phyloP scores from a whole-genome alignment of 2,797 vertebrate genomes.

The Pangasius sanitwongsei region DNA sequence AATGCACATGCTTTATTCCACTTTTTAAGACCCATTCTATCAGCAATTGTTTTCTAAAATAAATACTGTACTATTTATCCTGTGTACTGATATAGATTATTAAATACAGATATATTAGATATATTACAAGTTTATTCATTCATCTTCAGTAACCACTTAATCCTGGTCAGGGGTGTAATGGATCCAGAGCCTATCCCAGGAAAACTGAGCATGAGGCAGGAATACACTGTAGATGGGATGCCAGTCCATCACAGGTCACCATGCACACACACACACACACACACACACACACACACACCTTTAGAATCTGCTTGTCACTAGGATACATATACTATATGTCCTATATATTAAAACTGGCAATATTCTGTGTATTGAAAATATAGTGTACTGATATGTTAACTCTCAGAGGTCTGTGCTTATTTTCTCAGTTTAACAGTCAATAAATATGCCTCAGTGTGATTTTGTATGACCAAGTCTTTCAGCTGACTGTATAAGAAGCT shows the following conservation, averaged over 20 bases:
- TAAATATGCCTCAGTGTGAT: neutral
- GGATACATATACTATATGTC: neutral
- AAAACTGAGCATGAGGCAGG: neutral
- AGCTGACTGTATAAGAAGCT: neutral
- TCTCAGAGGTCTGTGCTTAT: neutral
- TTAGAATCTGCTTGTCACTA: neutral
- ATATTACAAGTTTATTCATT: neutral
- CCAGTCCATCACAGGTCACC: neutral
- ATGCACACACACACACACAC: neutral
- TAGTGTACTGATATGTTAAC: neutral
- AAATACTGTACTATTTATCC: neutral
- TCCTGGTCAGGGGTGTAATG: neutral
- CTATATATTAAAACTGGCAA: neutral
- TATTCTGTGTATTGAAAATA: neutral
- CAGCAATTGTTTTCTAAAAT: neutral
- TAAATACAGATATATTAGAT: neutral
- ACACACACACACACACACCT: neutral
- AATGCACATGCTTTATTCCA: neutral
- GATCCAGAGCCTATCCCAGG: neutral
- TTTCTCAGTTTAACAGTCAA: neutral
- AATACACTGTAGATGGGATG: neutral
- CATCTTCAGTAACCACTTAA: neutral
- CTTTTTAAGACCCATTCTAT: neutral
- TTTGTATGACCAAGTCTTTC: neutral
- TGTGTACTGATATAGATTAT: neutral